These are phyloP conservation scores for Diachasma alloeum DNA, from an alignment of 1,140 invertebrate species.

Conservation along the genomic window DNA sequence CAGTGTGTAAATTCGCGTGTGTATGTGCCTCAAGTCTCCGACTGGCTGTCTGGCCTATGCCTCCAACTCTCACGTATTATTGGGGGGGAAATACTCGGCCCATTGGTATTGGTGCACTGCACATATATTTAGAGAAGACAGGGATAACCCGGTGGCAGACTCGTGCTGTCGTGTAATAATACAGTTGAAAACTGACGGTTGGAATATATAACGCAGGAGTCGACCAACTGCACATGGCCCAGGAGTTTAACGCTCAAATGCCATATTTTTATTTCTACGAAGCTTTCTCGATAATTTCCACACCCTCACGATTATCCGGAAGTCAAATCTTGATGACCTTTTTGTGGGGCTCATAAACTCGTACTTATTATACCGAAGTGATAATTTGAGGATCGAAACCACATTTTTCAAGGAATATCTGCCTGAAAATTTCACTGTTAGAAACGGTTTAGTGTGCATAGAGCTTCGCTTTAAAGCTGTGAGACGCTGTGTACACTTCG, in stretches of 20 bases:
- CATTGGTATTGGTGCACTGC: not conserved
- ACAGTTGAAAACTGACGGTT: not conserved
- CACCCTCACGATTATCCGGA: not conserved
- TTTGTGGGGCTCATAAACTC: not conserved
- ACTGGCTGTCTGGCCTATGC: not conserved
- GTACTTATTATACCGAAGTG: not conserved
- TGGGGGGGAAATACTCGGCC: not conserved
- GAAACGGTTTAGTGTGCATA: no score
- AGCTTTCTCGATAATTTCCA: not conserved
- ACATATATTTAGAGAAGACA: not conserved
- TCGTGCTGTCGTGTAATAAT: not conserved
- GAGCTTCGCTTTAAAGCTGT: no score
- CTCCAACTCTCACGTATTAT: not conserved
- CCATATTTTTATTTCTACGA: not conserved
- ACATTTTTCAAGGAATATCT: no score
- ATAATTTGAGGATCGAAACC: not conserved
- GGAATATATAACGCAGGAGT: constrained; percentile 1
- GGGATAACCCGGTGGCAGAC: not conserved
- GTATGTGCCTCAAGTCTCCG: not conserved
- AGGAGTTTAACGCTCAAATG: not conserved
- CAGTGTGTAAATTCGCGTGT: not conserved
- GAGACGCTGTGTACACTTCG: no score
- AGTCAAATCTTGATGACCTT: not conserved
- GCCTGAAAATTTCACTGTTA: no score
- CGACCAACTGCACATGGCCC: not conserved